A percentile compares a stretch with the other conserved stretches of the same genome.
These are phyloP conservation scores for Drosophila paulistorum DNA, from an alignment of 1,140 invertebrate species.

Conservation along the genomic window DNA sequence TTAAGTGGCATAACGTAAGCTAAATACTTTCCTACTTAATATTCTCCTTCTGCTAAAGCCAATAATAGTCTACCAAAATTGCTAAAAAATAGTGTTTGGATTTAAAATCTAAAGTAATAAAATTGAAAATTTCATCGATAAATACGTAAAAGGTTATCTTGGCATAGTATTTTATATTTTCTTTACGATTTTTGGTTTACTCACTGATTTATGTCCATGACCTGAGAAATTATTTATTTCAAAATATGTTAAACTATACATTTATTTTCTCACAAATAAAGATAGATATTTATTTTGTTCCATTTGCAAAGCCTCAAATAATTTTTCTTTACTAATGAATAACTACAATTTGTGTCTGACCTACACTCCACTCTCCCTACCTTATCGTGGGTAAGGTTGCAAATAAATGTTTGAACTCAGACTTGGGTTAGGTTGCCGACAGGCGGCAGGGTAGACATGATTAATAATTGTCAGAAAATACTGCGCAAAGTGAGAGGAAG, in stretches of 20 bases:
- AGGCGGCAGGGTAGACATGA: conserved; percentile 44
- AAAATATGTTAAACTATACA: neutral
- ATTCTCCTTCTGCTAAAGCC: no score
- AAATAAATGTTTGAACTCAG: conserved; percentile 9
- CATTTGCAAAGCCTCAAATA: neutral
- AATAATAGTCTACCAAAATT: no score
- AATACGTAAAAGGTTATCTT: no score
- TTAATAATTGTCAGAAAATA: conserved; percentile 74
- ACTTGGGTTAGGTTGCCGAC: conserved; percentile 28
- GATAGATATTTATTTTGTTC: conserved; percentile 13
- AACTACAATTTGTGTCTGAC: neutral
- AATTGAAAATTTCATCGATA: neutral
- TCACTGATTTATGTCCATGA: neutral
- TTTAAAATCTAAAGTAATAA: neutral
- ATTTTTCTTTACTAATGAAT: conserved; percentile 3
- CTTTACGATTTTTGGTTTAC: neutral
- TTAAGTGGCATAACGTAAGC: no score
- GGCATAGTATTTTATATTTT: neutral
- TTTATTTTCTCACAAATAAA: neutral
- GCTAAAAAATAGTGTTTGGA: no score
- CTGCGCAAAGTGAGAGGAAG: neutral
- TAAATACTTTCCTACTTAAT: no score
- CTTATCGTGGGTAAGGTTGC: neutral
- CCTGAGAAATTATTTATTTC: neutral
- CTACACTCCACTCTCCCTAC: neutral